Percentiles rank a stretch among this genome's conserved stretches.
Conservation (phyloP, 2,113 vertebrate genomes). For the Lathamus discolor region DNA sequence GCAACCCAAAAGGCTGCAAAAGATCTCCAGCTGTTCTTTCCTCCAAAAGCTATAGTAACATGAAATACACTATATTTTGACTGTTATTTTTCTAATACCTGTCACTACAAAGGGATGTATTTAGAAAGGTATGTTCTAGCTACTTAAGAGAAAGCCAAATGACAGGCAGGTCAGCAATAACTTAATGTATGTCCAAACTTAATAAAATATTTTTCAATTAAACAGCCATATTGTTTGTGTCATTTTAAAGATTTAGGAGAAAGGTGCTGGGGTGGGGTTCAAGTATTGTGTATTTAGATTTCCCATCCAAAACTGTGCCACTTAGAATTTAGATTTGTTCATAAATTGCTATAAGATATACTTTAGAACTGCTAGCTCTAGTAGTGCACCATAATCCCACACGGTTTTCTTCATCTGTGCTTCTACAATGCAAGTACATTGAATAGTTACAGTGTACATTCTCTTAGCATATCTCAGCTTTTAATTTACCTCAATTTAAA, state of each 20-base stretch:
- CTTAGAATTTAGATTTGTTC: not conserved
- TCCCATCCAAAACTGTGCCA: not conserved
- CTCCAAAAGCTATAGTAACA: not conserved
- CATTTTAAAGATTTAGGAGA: not conserved
- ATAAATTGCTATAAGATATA: not conserved
- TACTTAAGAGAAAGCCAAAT: not conserved
- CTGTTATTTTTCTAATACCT: not conserved
- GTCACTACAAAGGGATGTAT: not conserved
- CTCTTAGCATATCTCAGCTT: not conserved
- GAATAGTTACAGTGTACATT: not conserved
- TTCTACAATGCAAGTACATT: not conserved
- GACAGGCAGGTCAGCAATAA: not conserved
- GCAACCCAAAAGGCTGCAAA: not conserved
- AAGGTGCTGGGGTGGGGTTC: fast-evolving
- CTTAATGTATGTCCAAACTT: not conserved
- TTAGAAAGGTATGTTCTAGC: not conserved
- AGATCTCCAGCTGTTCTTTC: not conserved
- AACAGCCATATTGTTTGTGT: not conserved
- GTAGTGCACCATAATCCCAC: not conserved
- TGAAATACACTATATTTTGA: not conserved
- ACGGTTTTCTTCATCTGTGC: not conserved
- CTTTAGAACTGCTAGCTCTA: not conserved
- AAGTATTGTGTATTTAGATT: fast-evolving
- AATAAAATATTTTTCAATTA: not conserved
- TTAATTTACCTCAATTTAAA: not conserved